These are phyloP conservation scores for Leptocoma aspasia DNA, from an alignment of 2,113 vertebrate species.

Conservation along the genomic window DNA sequence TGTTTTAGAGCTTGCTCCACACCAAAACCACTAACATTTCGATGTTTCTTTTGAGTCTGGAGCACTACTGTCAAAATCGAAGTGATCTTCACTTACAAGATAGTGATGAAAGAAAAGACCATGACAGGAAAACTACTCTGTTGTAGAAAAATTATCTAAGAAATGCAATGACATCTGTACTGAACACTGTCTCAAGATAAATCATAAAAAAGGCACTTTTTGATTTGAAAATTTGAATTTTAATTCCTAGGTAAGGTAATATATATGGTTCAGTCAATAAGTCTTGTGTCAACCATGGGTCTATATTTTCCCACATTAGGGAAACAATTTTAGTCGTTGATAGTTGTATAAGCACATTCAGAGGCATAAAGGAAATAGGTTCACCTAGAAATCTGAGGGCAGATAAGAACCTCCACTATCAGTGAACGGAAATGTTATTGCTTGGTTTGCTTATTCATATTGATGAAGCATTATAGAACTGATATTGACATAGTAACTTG, in stretches of 20 bases:
- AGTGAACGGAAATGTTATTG: neutral
- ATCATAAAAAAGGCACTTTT: neutral
- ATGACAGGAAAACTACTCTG: neutral
- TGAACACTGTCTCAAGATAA: neutral
- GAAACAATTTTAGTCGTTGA: constrained; percentile 40
- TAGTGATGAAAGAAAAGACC: neutral
- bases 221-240: constrained; percentile 54
- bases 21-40: neutral
- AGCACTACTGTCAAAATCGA: neutral
- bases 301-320: neutral
- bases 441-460: constrained; percentile 43
- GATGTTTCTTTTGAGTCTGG: neutral
- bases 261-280: constrained; percentile 24
- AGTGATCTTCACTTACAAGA: neutral
- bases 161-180: neutral
- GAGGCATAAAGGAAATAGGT: constrained; percentile 1
- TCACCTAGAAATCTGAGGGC: constrained; percentile 25
- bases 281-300: neutral
- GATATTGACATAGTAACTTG: constrained; percentile 20
- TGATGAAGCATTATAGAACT: constrained; percentile 33
- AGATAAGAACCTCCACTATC: constrained; percentile 41
- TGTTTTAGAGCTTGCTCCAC: neutral
- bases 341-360: constrained; percentile 35
- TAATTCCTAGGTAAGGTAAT: constrained; percentile 62
- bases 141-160: neutral